Base-by-base conservation (phyloP, 1,140 invertebrate genomes). In the Globodera rostochiensis region DNA sequence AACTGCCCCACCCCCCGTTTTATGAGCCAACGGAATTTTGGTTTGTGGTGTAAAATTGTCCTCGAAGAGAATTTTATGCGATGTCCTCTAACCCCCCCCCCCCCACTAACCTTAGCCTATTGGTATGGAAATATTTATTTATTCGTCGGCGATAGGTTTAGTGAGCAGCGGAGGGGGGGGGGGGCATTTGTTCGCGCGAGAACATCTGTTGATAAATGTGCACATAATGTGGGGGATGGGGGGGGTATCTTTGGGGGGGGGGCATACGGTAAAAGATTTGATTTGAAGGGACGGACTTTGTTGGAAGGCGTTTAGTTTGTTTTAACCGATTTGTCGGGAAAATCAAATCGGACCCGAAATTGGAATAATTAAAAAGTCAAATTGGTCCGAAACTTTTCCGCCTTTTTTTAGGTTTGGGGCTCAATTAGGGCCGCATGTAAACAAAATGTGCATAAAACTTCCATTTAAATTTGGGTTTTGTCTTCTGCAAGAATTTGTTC, bases 51-150 rank as follows among this genome's bases (percentile, higher is more conserved):
- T 60, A 60, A 60, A 60, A 60, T 11, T 60, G 57, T 60, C 57
- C 57, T 60, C 57, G 57, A 60, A 53, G 3, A 53, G 13, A 60
- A 60, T 60, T 60, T 60, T 60, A 60, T 60, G 57, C 19, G 57
- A 60, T 7, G 13, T 15, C 57, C 19, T 60, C 57, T 15, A 15
- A 15, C 57, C 57, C 19, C 0, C 19, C 1, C 57, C 50, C 50
- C 5, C 50, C 50, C 50, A 36, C 25, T 36, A 36, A 36, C 25
- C 25, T 36, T 36, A 36, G 50, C 19, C 57, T 19, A 60, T 60
- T 60, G 57, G 57, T 60, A 60, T 60, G 57, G 57, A 60, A 60
- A 60, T 60, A 60, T 60, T 60, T 60, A 60, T 60, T 60, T 60
- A 60, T 60, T 60, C 57, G 57, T 15, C 57, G 11, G 57, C 57